Percentiles rank a stretch among this genome's conserved stretches.
Conservation (phyloP, 2,888 invertebrate genomes). For the Cenopis cana region DNA sequence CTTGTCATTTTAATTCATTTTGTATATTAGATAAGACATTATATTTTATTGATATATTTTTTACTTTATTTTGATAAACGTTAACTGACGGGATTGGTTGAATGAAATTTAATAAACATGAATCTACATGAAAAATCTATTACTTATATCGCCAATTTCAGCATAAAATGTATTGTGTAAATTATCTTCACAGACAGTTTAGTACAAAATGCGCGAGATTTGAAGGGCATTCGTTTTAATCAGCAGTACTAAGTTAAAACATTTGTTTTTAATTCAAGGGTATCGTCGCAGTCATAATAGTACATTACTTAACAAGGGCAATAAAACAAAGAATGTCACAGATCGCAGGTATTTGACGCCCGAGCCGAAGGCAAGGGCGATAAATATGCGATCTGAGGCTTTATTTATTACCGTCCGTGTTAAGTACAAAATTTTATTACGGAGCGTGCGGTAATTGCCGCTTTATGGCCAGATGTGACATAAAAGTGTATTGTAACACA, state of each 20-base stretch:
- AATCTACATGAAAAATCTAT: background rate
- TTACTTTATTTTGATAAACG: background rate
- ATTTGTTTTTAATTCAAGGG: background rate
- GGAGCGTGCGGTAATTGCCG: no score
- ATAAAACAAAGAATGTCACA: no score
- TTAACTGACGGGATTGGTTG: background rate
- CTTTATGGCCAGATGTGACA: no score
- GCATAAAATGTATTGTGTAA: background rate
- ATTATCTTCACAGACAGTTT: background rate
- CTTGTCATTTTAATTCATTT: background rate
- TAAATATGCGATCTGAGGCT: no score
- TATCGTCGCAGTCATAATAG: background rate
- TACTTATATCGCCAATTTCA: background rate
- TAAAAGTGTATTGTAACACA: background rate
- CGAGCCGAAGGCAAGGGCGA: no score
- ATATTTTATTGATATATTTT: background rate
- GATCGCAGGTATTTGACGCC: no score
- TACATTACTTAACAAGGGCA: no score
- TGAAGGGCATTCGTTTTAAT: background rate
- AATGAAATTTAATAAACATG: background rate
- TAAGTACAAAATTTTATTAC: no score
- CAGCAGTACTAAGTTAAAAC: conserved; percentile 22
- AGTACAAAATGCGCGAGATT: conserved; percentile 5
- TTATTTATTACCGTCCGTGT: no score
- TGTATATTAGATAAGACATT: background rate